These are phyloP conservation scores for Planiliza haematocheilus DNA, from an alignment of 2,113 vertebrate species.

Conservation along the genomic window DNA sequence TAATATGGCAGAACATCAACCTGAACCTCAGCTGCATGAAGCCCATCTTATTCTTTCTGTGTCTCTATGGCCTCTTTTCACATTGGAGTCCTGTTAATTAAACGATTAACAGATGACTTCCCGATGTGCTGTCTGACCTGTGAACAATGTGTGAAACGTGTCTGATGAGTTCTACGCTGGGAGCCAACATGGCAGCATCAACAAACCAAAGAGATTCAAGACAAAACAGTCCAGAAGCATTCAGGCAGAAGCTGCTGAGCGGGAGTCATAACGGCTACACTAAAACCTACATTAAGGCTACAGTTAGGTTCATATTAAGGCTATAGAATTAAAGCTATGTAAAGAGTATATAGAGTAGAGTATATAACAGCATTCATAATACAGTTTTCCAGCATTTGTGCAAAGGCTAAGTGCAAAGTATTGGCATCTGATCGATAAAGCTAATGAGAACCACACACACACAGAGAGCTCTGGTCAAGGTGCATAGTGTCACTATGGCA, in stretches of 20 bases:
- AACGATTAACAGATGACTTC: too few relatives aligned
- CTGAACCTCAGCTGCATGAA: neutral
- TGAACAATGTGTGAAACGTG: neutral
- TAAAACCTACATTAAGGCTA: conserved; percentile 28
- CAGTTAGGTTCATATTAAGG: conserved; percentile 16
- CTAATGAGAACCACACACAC: conserved; percentile 23
- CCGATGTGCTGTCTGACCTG: neutral
- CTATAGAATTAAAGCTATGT: conserved; percentile 35
- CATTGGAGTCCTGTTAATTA: too few relatives aligned
- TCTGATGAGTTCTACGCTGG: neutral
- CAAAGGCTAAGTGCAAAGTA: conserved; percentile 57
- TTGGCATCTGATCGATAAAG: conserved; percentile 40
- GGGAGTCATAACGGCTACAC: neutral
- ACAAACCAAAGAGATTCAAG: neutral
- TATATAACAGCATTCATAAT: conserved; percentile 17
- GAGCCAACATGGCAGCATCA: neutral
- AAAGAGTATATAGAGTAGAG: neutral
- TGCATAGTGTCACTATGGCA: neutral
- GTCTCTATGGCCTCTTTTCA: too few relatives aligned
- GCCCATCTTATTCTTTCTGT: neutral
- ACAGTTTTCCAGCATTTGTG: conserved; percentile 40
- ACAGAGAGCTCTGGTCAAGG: neutral
- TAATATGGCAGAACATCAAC: too few relatives aligned
- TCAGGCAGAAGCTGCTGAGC: conserved; percentile 10
- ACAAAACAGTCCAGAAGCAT: neutral